Evolutionary conservation across 2,113 vertebrate species (phyloP).

Genomic region (Tachuris rubrigastra): DNA sequence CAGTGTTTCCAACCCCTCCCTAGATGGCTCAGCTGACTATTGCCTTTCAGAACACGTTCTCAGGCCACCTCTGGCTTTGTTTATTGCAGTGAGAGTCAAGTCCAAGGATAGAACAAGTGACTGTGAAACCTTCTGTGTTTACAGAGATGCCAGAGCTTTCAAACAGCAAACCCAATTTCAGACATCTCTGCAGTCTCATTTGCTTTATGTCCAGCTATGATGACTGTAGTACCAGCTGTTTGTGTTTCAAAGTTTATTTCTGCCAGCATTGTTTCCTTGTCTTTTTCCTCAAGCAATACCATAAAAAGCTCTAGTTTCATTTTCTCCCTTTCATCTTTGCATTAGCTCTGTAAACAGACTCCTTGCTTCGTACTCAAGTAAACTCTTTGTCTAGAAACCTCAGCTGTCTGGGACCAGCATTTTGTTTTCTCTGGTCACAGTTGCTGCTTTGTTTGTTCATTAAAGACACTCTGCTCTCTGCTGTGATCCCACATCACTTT

Average conservation of each 20-base stretch:
- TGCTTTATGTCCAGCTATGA: background rate
- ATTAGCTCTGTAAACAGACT: slow-evolving; percentile 40
- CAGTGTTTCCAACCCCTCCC: background rate
- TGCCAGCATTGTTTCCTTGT: background rate
- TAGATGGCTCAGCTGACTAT: background rate
- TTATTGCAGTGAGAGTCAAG: background rate
- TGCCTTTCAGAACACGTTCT: background rate
- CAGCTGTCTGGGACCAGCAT: background rate
- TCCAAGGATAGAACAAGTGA: background rate
- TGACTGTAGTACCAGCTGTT: background rate
- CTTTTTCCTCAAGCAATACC: background rate
- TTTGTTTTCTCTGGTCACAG: slow-evolving; percentile 1
- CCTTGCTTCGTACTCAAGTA: background rate
- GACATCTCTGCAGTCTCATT: background rate
- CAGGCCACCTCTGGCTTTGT: background rate
- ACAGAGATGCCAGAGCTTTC: background rate
- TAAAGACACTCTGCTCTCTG: background rate
- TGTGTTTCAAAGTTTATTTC: background rate
- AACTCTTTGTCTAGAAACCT: background rate
- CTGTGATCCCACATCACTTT: slow-evolving; percentile 19
- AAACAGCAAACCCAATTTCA: background rate
- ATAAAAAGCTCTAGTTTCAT: slow-evolving; percentile 29
- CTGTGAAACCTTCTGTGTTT: background rate
- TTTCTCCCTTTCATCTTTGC: slow-evolving; percentile 27
- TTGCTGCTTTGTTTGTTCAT: slow-evolving; percentile 7